Percentiles rank a stretch among this genome's conserved stretches.
phyloP scores from a whole-genome alignment of 2,888 invertebrate genomes.

The Caenorhabditis sinica region DNA sequence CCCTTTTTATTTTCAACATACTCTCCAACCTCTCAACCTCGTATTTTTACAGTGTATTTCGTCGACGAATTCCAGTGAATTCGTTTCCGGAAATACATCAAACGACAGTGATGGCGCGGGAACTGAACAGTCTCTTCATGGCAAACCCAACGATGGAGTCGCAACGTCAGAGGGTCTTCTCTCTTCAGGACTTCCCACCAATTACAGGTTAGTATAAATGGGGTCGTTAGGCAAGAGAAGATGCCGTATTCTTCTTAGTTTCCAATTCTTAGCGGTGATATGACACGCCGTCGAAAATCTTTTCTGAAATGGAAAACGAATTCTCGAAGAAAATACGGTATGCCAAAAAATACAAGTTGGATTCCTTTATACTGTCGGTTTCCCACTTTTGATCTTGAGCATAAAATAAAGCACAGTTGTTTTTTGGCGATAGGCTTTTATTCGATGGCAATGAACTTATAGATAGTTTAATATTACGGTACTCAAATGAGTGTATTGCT shows the following conservation, averaged over 20 bases:
- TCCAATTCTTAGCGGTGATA: too few species aligned
- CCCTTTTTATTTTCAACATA: neutral
- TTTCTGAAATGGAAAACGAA: too few species aligned
- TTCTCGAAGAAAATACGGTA: too few species aligned
- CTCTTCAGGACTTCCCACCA: constrained; percentile 23
- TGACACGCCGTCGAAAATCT: too few species aligned
- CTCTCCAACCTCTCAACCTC: neutral
- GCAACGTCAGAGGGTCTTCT: constrained; percentile 10
- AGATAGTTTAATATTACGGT: too few species aligned
- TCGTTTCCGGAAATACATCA: constrained; percentile 17
- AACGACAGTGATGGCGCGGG: constrained; percentile 25
- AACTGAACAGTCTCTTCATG: constrained; percentile 22
- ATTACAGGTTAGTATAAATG: constrained; percentile 21
- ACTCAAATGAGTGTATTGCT: too few species aligned
- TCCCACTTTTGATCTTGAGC: too few species aligned
- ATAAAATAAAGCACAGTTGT: too few species aligned
- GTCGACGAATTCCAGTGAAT: constrained; percentile 16
- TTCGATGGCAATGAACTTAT: too few species aligned
- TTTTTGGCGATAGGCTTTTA: too few species aligned
- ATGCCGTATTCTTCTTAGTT: neutral
- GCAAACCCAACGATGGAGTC: neutral
- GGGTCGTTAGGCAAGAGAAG: neutral
- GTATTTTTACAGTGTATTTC: constrained; percentile 6
- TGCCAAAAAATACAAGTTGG: too few species aligned
- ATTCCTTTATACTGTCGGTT: too few species aligned